These are phyloP conservation scores for Trilocha varians DNA, from an alignment of 2,888 invertebrate species.

Conservation along the genomic window DNA sequence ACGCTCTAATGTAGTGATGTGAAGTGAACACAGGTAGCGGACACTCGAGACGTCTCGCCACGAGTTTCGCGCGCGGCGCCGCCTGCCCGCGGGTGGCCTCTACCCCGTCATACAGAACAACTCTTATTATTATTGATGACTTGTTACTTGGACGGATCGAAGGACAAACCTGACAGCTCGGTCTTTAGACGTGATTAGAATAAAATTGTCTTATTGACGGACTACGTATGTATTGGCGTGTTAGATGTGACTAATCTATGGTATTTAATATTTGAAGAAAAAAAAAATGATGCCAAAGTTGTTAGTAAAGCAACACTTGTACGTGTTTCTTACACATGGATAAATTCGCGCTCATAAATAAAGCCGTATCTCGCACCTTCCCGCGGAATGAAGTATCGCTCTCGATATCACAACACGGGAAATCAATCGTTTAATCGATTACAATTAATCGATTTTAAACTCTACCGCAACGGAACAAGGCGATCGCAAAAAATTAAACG, in stretches of 20 bases:
- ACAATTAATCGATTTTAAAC: neutral
- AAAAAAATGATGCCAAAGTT: no score
- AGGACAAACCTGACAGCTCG: neutral
- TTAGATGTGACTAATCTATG: no score
- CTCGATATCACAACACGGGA: neutral
- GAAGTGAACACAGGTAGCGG: conserved; percentile 38
- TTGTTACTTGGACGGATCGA: neutral
- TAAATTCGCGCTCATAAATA: neutral
- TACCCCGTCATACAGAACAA: conserved; percentile 1
- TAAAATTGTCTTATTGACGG: neutral
- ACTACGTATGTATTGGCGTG: no score
- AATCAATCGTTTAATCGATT: neutral
- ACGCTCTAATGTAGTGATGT: neutral
- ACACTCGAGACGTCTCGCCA: conserved; percentile 63
- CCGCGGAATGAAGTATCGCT: neutral
- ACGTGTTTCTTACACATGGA: neutral
- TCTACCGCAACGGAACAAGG: neutral
- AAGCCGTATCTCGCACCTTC: neutral
- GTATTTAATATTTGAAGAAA: no score
- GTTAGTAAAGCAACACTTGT: no score
- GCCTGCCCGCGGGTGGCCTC: conserved; percentile 11
- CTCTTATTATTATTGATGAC: conserved; percentile 1
- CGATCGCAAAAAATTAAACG: neutral
- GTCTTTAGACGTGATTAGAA: neutral
- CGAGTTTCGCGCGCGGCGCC: conserved; percentile 19